Percentiles rank a stretch among this genome's conserved stretches.
phyloP scores from a whole-genome alignment of 2,888 invertebrate genomes.

The Pseudolycoriella hygida region DNA sequence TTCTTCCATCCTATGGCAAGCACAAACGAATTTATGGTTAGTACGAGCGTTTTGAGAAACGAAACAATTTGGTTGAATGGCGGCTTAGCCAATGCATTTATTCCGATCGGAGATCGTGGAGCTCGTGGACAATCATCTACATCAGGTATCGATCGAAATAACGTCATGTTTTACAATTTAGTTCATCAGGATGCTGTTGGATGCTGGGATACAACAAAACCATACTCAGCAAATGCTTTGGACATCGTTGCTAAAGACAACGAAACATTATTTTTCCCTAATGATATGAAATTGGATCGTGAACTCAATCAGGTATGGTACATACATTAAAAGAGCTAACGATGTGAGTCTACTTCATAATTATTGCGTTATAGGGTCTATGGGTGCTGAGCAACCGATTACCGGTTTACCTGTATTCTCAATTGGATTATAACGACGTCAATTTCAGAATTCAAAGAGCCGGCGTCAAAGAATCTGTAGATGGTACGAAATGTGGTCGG shows the following conservation, averaged over 20 bases:
- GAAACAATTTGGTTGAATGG: constrained; percentile 31
- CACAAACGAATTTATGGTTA: constrained; percentile 50
- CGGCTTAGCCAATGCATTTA: constrained; percentile 15
- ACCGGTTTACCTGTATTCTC: constrained; percentile 51
- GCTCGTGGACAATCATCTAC: constrained; percentile 51
- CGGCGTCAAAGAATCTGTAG: constrained; percentile 41
- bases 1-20: constrained; percentile 74
- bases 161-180: constrained; percentile 61
- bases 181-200: constrained; percentile 57
- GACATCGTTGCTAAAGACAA: constrained; percentile 43
- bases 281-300: constrained; percentile 60
- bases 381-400: constrained; percentile 64
- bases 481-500: constrained; percentile 50
- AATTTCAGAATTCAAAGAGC: constrained; percentile 61
- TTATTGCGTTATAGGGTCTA: constrained; percentile 36
- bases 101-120: constrained; percentile 34
- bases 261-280: constrained; percentile 56
- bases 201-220: constrained; percentile 62
- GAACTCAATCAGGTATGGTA: constrained; percentile 21
- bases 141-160: constrained; percentile 47
- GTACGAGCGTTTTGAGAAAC: constrained; percentile 44
- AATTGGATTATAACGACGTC: constrained; percentile 40
- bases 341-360: background rate
- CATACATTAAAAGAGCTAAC: background rate
- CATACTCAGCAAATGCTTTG: constrained; percentile 42